A percentile compares a stretch with the other conserved stretches of the same genome.
Evolutionary conservation across 1,140 invertebrate species (phyloP).

Genomic region (Tetragnatha versicolor): DNA sequence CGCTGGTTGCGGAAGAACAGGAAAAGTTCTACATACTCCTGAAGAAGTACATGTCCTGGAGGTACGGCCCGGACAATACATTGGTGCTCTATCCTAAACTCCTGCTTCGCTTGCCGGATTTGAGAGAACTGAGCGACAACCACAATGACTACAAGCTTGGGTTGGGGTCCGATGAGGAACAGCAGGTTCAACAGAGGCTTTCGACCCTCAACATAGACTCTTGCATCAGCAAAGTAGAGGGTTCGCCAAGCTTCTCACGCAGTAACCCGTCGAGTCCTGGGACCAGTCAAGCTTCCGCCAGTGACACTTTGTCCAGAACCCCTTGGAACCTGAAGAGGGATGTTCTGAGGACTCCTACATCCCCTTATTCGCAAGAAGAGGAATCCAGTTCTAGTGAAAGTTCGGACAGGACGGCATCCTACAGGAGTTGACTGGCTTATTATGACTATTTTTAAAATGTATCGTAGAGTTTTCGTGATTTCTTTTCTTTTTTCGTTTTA

Average conservation of each 20-base stretch:
- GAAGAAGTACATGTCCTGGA: constrained; percentile 66
- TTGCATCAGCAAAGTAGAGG: neutral
- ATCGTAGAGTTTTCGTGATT: no score
- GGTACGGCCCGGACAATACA: constrained; percentile 63
- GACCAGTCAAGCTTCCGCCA: neutral
- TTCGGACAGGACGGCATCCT: constrained; percentile 36
- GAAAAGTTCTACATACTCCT: constrained; percentile 67
- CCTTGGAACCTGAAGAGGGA: constrained; percentile 41
- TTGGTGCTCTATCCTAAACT: constrained; percentile 66
- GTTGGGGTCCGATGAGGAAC: constrained; percentile 60
- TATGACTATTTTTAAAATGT: no score
- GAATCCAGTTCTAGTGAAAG: constrained; percentile 56
- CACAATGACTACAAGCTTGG: constrained; percentile 66
- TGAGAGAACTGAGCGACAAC: constrained; percentile 68
- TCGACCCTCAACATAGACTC: constrained; percentile 59
- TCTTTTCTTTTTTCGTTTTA: no score
- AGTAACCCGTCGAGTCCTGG: neutral
- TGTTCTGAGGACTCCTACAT: constrained; percentile 38
- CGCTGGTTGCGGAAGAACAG: constrained; percentile 64
- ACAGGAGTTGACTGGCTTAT: constrained; percentile 8
- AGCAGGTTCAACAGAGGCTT: constrained; percentile 61
- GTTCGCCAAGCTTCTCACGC: neutral
- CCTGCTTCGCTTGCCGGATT: constrained; percentile 68
- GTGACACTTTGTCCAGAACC: neutral
- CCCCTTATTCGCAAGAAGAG: constrained; percentile 49